A percentile compares a stretch with the other conserved stretches of the same genome.
phyloP scores from a whole-genome alignment of 2,113 vertebrate genomes.

The Perognathus longimembris region DNA sequence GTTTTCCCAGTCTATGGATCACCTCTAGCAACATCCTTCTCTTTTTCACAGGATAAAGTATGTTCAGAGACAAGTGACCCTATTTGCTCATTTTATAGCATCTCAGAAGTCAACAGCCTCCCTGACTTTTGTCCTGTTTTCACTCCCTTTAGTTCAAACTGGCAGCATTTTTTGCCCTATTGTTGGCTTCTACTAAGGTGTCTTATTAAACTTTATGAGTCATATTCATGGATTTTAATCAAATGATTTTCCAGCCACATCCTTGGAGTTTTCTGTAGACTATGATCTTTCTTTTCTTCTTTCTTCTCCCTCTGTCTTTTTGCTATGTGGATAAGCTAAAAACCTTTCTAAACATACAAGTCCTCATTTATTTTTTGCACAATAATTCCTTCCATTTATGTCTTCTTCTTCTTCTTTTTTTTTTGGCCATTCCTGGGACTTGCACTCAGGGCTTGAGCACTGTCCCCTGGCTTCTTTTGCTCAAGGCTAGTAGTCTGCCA shows the following conservation, averaged over 20 bases:
- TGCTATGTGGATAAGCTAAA: neutral
- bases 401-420: no score
- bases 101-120: neutral
- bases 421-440: no score
- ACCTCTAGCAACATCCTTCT: neutral
- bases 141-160: no score
- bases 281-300: neutral
- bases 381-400: neutral
- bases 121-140: neutral
- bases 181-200: neutral
- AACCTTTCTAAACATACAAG: neutral
- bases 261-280: neutral
- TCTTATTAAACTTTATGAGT: neutral
- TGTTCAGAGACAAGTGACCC: neutral
- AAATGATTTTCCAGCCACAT: neutral
- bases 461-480: no score
- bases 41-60: neutral
- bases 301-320: neutral
- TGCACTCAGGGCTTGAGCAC: no score
- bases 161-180: neutral
- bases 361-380: neutral
- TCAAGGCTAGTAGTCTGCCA: no score
- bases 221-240: neutral
- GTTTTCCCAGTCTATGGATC: neutral
- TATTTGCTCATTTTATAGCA: neutral